A percentile compares a stretch with the other conserved stretches of the same genome.
These are phyloP conservation scores for Antigone vipio DNA, from an alignment of 2,113 vertebrate genomes.

Conservation along the genomic window DNA sequence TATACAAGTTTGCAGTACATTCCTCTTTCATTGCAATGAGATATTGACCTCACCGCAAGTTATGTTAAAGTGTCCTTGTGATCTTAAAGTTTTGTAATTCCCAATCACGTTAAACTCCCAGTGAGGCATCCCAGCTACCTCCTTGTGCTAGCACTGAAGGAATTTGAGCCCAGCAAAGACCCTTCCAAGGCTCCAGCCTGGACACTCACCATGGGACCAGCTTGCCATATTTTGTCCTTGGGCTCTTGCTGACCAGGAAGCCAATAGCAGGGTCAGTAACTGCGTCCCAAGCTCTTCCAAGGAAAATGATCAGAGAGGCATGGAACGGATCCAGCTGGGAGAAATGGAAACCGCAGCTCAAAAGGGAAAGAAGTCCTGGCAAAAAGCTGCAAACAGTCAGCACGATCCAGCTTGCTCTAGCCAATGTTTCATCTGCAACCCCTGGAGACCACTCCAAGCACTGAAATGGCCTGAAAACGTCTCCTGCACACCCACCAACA, in stretches of 20 bases:
- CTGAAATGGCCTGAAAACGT: not conserved
- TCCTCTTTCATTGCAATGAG: not conserved
- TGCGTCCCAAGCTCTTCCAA: conserved; percentile 76
- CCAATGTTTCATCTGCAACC: not conserved
- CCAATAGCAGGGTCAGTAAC: conserved; percentile 75
- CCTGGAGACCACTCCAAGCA: not conserved
- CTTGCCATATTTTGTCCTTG: conserved; percentile 64
- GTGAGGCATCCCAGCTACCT: not conserved
- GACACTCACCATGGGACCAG: conserved; percentile 70
- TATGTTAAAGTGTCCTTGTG: not conserved
- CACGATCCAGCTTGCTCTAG: fast-evolving
- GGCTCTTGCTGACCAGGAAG: conserved; percentile 76
- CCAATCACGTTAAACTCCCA: not conserved
- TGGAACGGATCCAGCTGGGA: conserved; percentile 69
- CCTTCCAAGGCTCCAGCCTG: not conserved
- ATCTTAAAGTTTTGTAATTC: not conserved
- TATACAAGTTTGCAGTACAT: not conserved
- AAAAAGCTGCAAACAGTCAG: not conserved
- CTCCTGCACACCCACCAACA: not conserved
- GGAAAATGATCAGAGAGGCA: conserved; percentile 73
- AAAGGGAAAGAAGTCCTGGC: not conserved
- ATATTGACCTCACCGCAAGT: not conserved
- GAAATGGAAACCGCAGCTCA: not conserved
- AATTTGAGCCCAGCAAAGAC: not conserved
- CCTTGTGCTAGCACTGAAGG: not conserved